phyloP scores from a whole-genome alignment of 2,113 vertebrate species.

The Danionella cerebrum region DNA sequence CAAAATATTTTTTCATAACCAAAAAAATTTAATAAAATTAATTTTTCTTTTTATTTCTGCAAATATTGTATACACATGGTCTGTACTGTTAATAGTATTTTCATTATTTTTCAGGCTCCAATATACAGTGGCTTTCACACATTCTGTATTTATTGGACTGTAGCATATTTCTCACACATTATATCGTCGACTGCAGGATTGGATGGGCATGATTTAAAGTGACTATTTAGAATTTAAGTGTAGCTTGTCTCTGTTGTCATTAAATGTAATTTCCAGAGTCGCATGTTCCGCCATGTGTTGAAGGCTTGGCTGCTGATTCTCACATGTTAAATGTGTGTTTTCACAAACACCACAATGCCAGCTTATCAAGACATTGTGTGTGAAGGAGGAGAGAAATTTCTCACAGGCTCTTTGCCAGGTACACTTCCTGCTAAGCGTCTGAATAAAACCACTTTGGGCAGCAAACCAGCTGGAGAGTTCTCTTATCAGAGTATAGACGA shows the following conservation, averaged over 20 bases:
- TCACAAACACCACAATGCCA: background rate
- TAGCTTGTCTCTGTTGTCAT: background rate
- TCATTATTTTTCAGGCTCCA: too few relatives aligned
- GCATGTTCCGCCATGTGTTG: slow-evolving; percentile 9
- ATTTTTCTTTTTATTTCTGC: too few relatives aligned
- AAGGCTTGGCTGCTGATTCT: slow-evolving; percentile 7
- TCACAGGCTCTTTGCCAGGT: slow-evolving; percentile 10
- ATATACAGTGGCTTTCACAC: background rate
- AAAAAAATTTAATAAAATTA: too few relatives aligned
- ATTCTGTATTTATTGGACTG: slow-evolving; percentile 2
- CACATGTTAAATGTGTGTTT: slow-evolving; percentile 16
- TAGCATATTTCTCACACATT: background rate
- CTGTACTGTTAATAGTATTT: too few relatives aligned
- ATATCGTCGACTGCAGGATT: background rate
- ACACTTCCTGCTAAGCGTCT: slow-evolving; percentile 10
- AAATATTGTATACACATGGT: too few relatives aligned
- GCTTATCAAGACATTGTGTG: slow-evolving; percentile 17
- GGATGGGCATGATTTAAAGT: too few relatives aligned
- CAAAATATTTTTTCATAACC: too few relatives aligned
- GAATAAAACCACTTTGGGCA: slow-evolving; percentile 10
- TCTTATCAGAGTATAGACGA: slow-evolving; percentile 19
- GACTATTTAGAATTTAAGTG: background rate
- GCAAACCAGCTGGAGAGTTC: slow-evolving; percentile 3
- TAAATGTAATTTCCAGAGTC: background rate
- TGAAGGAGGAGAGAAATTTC: slow-evolving; percentile 15